Evolutionary conservation across 64 coral and sea anemone species (phyloP).

Genomic region (Stylophora pistillata): DNA sequence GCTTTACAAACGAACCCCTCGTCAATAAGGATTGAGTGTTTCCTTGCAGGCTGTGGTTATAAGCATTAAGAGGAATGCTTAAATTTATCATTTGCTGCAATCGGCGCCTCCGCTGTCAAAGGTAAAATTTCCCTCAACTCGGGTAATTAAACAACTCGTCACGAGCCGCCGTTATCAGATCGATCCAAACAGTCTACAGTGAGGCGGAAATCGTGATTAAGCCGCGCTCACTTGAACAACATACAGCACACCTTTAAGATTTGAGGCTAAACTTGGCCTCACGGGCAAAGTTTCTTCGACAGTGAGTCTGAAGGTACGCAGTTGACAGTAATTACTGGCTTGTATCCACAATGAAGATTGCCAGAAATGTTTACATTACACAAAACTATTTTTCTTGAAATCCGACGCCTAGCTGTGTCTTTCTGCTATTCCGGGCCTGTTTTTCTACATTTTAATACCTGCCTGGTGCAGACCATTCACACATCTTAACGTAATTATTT

Average conservation of each 20-base stretch:
- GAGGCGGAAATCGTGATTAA: slow-evolving; percentile 10
- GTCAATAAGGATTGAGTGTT: background rate
- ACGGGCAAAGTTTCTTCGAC: too few species aligned
- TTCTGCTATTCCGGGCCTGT: background rate
- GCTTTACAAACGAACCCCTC: background rate
- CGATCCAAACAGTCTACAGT: slow-evolving; percentile 18
- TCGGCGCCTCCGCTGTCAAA: slow-evolving; percentile 1
- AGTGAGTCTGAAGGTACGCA: background rate
- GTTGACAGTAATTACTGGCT: slow-evolving; percentile 5
- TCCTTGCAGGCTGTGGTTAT: background rate
- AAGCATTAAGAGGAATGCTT: slow-evolving; percentile 2
- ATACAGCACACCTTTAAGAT: background rate
- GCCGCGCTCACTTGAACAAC: background rate
- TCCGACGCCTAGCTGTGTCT: background rate
- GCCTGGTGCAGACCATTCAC: slow-evolving; percentile 14
- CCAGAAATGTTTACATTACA: slow-evolving; percentile 45
- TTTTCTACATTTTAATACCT: background rate
- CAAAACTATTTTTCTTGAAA: slow-evolving; percentile 23
- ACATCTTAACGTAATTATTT: slow-evolving; percentile 14
- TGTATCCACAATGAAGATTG: slow-evolving; percentile 9
- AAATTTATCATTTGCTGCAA: background rate
- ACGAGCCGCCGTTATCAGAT: slow-evolving; percentile 40
- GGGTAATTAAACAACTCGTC: slow-evolving; percentile 36
- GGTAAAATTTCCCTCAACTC: slow-evolving; percentile 32
- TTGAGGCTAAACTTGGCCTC: background rate